These are phyloP conservation scores for Calephelis virginiensis DNA, from an alignment of 1,140 invertebrate genomes.

Conservation along the genomic window DNA sequence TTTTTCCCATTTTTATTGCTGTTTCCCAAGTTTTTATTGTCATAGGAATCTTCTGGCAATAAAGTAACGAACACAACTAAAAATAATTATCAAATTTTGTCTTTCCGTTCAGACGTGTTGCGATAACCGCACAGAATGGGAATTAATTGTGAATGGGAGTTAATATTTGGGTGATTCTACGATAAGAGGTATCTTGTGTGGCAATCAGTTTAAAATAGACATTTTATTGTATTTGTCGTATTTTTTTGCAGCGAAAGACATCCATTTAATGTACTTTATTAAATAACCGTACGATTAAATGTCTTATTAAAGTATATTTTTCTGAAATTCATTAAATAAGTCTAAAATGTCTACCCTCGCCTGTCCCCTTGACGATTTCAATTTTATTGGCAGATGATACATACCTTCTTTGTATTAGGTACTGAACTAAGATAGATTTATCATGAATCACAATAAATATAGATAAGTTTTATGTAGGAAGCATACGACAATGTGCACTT, in stretches of 20 bases:
- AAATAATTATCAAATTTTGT: no score
- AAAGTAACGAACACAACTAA: no score
- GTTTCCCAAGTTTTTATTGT: no score
- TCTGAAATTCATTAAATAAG: background rate
- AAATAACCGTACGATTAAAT: background rate
- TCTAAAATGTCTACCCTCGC: background rate
- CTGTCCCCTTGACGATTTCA: constrained; percentile 1
- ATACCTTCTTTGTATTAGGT: background rate
- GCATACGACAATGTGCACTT: no score
- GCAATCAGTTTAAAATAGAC: no score
- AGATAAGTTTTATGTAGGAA: no score
- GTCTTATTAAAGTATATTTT: constrained; percentile 6
- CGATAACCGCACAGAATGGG: no score
- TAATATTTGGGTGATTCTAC: constrained; percentile 7
- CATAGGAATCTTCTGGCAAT: no score
- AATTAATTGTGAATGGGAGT: no score
- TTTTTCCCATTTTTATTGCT: no score
- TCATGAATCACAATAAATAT: no score
- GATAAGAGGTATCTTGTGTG: constrained; percentile 14
- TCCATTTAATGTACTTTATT: constrained; percentile 8
- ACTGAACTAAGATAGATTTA: background rate
- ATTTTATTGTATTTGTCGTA: constrained; percentile 2
- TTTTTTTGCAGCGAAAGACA: constrained; percentile 1
- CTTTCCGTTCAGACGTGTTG: no score
- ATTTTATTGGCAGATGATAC: background rate